Base-by-base conservation (phyloP, 2,888 invertebrate species). In the Ditylenchus weischeri region DNA sequence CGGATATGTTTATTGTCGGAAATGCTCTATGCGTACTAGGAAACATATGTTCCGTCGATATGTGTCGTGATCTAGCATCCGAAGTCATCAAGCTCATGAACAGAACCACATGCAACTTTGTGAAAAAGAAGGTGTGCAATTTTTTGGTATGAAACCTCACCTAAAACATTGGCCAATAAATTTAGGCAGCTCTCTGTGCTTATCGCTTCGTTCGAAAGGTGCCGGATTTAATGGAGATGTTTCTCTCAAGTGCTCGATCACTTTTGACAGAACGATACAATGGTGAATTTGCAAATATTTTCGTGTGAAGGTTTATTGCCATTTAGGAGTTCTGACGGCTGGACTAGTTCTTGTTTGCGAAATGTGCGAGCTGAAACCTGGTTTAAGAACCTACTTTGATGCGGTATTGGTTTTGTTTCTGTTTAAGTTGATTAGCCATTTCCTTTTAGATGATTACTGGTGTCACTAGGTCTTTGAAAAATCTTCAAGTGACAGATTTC, bases 141-240 rank as follows among this genome's bases (percentile, higher is more conserved):
- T n/a, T n/a, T n/a, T n/a, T n/a, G n/a, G n/a, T n/a, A n/a, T n/a
- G n/a, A n/a, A n/a, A n/a, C n/a, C n/a, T 51, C 38, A 15, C 21
- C 49, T 47, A 47, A 19, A n/a, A n/a, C n/a, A n/a, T n/a, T n/a
- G n/a, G n/a, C n/a, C n/a, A n/a, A n/a, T n/a, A n/a, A n/a, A 19
- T 72, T 50, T 38, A 86, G 86, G 86, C 87, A 11, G 86, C 86
- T 49, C 79, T 87, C 57, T 96, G 96, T 85, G 96, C 98, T 43
- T 94, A 88, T 77, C 88, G 95, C 75, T 94, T 98, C 79, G 92
- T 98, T 68, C 88, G 91, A 78, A 89, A 95, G 83, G 95, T 98
- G 67, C 98, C 98, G 19, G 98, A 99, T 85, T 86, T 98, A 60
- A 94, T 98, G 93, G 98, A 98, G 86, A 95, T 96, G 88, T 99